phyloP scores from a whole-genome alignment of 2,113 vertebrate species.

The Mobula birostris region DNA sequence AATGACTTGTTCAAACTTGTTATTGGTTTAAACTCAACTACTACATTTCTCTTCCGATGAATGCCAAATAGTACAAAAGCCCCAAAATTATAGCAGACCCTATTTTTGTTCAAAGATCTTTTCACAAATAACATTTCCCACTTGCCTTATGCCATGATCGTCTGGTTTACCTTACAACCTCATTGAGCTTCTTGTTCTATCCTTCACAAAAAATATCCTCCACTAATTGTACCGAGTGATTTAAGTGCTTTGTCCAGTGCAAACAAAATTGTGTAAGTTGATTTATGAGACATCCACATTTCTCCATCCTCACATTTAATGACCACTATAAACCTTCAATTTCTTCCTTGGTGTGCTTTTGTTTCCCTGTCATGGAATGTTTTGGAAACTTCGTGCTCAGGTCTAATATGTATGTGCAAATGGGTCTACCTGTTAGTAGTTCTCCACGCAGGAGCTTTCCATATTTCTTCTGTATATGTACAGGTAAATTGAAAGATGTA shows the following conservation, averaged over 20 bases:
- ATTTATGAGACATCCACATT: no score
- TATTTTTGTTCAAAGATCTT: not conserved
- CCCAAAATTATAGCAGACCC: not conserved
- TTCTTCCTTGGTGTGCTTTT: not conserved
- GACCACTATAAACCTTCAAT: not conserved
- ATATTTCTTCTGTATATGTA: not conserved
- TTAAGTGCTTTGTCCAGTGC: no score
- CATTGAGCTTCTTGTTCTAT: not conserved
- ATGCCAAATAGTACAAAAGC: not conserved
- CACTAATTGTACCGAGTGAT: no score
- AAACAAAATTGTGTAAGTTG: no score
- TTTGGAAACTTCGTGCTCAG: not conserved
- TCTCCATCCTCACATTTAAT: no score
- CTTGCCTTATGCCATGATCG: not conserved
- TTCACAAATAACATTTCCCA: not conserved
- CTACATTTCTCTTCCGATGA: not conserved
- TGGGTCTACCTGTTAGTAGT: not conserved
- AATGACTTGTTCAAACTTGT: not conserved
- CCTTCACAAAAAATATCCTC: no score
- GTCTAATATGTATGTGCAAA: not conserved
- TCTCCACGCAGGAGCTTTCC: not conserved
- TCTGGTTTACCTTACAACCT: not conserved
- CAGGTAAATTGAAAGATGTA: no score
- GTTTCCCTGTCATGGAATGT: not conserved
- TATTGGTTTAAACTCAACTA: not conserved